These are phyloP conservation scores for Papilio xuthus DNA, from an alignment of 1,140 invertebrate species.

Conservation along the genomic window DNA sequence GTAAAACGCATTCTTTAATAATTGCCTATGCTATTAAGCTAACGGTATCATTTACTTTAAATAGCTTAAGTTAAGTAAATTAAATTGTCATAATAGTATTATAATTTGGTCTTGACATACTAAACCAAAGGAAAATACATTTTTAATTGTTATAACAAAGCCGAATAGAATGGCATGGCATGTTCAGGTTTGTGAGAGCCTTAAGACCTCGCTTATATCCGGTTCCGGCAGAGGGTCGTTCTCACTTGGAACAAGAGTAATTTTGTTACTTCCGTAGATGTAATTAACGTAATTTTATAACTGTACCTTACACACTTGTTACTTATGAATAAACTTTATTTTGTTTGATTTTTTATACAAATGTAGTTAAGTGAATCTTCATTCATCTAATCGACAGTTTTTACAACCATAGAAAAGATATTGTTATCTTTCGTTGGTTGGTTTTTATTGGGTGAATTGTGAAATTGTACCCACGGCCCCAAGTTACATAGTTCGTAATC, in stretches of 20 bases:
- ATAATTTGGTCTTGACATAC: constrained; percentile 16
- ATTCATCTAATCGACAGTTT: not conserved
- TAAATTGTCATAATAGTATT: constrained; percentile 3
- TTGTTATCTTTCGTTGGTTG: not conserved
- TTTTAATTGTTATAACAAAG: constrained; percentile 24
- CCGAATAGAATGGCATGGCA: constrained; percentile 41
- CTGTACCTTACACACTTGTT: constrained; percentile 25
- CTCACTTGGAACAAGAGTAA: constrained; percentile 64
- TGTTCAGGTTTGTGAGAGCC: constrained; percentile 48
- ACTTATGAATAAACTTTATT: constrained; percentile 12
- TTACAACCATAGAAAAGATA: no score
- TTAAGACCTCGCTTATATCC: constrained; percentile 66
- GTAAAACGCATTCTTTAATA: constrained; percentile 9
- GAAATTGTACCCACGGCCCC: not conserved
- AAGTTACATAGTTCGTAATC: not conserved
- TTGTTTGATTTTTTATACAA: not conserved
- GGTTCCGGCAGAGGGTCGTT: constrained; percentile 68
- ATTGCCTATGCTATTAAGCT: constrained; percentile 5
- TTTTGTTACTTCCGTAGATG: constrained; percentile 62
- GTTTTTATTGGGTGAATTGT: not conserved
- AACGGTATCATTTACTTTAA: constrained; percentile 14
- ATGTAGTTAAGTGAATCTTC: no score
- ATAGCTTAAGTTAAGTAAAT: not conserved
- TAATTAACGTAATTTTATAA: constrained; percentile 57
- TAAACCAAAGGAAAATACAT: constrained; percentile 5